Conservation (phyloP, 2,113 vertebrate genomes). For the Arvicanthis niloticus region DNA sequence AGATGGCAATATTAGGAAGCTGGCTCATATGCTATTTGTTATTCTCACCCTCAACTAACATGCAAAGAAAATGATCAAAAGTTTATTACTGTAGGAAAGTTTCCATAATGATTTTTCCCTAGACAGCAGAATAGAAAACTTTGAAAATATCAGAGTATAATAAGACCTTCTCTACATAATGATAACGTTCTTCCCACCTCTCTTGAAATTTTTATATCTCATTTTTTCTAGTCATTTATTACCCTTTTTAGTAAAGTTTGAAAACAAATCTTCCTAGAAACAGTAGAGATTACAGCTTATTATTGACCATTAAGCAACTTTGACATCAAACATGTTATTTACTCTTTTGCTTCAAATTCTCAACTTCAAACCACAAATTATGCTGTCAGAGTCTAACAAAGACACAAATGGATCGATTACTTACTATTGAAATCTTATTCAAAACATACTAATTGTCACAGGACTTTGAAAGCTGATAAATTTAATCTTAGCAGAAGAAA, state of each 20-base stretch:
- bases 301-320: background rate
- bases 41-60: background rate
- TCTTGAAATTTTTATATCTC: background rate
- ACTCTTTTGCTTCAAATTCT: background rate
- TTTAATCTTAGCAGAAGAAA: background rate
- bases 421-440: background rate
- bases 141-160: background rate
- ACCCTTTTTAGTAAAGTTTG: background rate
- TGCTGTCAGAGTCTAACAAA: background rate
- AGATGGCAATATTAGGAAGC: background rate
- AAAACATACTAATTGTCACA: background rate
- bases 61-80: background rate
- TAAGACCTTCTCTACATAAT: background rate
- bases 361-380: background rate
- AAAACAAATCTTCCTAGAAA: background rate
- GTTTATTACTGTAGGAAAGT: background rate
- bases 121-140: background rate
- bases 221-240: background rate
- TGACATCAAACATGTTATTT: background rate
- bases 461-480: background rate
- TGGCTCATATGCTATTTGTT: background rate
- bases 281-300: background rate
- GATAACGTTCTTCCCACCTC: background rate
- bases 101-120: background rate
- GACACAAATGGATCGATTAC: background rate